Base-by-base conservation (phyloP, 2,888 invertebrate species). In the Drosophila niveifrons region DNA sequence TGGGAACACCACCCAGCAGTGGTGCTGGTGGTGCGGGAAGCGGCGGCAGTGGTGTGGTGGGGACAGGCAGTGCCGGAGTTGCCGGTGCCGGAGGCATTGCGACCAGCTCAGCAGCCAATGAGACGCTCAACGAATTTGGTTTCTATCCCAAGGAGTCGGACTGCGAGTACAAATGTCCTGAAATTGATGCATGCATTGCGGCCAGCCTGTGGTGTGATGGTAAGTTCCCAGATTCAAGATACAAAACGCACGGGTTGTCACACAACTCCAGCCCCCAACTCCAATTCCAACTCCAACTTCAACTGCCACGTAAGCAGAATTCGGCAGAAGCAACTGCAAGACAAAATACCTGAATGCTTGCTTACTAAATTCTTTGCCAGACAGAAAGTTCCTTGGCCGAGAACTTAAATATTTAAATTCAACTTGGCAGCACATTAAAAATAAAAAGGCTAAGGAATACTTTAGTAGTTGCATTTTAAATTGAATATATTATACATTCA, bases 121-220 rank as follows among this genome's bases (percentile, higher is more conserved):
- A 92, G 66, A 92, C 92, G 62, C 88, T 92, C 59, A 91, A 89
- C 72, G 92, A 92, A 75, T 92, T 93, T 82, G 92, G 93, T 75
- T 90, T 93, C 53, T 93, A 93, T 91, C 92, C 92, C 78, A 92
- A 90, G 79, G 92, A 92, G 77, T 90, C 91, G 63, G 94, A 94
- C 82, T 95, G 95, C 90, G 93, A 93, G 78, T 94, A 94, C 89
- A 94, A 94, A 90, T 96, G 96, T 92, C 95, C 94, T 11, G 95
- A 96, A 92, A 93, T 96, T 86, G 95, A 95, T 90, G 96, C 96
- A 47, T 97, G 96, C 93, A 96, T 96, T 91, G 94, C 95, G 90
- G 93, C 94, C 65, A 94, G 94, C 85, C 93, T 96, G 82, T 96
- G 96, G 95, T 96, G 96, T 92, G 96, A 96, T 91, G 96, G 96